Evolutionary conservation across 2,113 vertebrate species (phyloP).

Genomic region (Pogona vitticeps): DNA sequence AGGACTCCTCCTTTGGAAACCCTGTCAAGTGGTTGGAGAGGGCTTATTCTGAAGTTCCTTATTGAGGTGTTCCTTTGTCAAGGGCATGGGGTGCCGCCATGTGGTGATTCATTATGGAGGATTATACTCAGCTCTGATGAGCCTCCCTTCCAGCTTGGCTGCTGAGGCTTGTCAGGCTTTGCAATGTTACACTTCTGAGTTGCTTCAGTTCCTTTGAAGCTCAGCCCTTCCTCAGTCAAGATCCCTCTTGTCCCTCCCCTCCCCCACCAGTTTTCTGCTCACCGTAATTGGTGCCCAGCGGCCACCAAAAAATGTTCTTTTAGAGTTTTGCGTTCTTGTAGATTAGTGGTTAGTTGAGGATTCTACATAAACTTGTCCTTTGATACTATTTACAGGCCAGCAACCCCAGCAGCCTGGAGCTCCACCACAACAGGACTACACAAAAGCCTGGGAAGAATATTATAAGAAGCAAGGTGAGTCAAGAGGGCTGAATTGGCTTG

Average conservation of each 20-base stretch:
- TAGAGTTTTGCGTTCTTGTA: not conserved
- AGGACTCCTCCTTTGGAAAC: not conserved
- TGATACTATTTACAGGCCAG: conserved; percentile 62
- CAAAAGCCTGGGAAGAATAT: conserved; percentile 79
- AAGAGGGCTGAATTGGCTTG: accelerated
- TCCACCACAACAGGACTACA: conserved; percentile 75
- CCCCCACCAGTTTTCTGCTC: not conserved
- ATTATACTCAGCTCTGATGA: not conserved
- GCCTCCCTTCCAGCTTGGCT: not conserved
- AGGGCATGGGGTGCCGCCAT: not conserved
- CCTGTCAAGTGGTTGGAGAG: not conserved
- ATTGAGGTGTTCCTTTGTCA: not conserved
- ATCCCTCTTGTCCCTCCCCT: not conserved
- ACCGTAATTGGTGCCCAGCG: not conserved
- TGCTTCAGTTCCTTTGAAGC: not conserved
- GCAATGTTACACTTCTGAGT: not conserved
- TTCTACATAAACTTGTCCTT: not conserved
- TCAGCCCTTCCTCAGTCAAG: not conserved
- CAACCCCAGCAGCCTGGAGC: conserved; percentile 75
- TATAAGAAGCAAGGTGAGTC: conserved; percentile 77
- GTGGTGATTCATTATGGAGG: not conserved
- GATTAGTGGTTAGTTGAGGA: no score
- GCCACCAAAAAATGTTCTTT: not conserved
- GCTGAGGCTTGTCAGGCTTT: not conserved
- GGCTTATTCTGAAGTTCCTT: not conserved